Conservation (phyloP, 2,113 vertebrate species). For the Symphodus melops region DNA sequence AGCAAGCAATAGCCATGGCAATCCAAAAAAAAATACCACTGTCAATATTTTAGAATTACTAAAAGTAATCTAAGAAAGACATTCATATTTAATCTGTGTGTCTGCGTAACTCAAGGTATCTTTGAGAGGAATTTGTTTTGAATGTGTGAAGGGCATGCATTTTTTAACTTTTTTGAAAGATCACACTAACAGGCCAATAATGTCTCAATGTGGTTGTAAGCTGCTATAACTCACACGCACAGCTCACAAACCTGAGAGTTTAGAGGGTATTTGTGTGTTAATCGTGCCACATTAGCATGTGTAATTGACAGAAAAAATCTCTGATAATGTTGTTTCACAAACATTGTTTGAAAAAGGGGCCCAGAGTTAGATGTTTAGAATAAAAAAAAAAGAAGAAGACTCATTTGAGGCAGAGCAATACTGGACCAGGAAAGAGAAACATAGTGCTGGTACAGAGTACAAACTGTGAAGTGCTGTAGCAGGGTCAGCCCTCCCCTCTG, state of each 20-base stretch:
- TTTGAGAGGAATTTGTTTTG: constrained; percentile 72
- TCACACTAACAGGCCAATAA: constrained; percentile 44
- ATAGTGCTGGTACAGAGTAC: constrained; percentile 39
- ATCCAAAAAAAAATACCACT: constrained; percentile 58
- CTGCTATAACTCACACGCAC: too few species aligned
- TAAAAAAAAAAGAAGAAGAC: background rate
- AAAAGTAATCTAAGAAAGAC: constrained; percentile 80
- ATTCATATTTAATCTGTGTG: constrained; percentile 77
- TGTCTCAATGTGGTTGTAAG: constrained; percentile 24
- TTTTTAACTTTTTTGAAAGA: constrained; percentile 73
- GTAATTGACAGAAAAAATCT: background rate
- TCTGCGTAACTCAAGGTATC: constrained; percentile 65
- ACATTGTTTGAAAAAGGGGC: background rate
- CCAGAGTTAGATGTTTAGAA: background rate
- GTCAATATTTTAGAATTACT: constrained; percentile 84
- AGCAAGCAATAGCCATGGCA: constrained; percentile 38
- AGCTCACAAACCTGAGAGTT: background rate
- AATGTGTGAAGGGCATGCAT: constrained; percentile 75
- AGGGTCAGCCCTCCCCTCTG: constrained; percentile 59
- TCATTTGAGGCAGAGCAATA: background rate
- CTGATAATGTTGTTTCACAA: background rate
- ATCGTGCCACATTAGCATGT: too few species aligned
- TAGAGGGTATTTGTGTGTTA: background rate
- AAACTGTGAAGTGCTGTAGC: constrained; percentile 49
- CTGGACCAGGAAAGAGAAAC: background rate